Evolutionary conservation across 2,888 invertebrate species (phyloP).

Genomic region (Tetramorium bicarinatum): DNA sequence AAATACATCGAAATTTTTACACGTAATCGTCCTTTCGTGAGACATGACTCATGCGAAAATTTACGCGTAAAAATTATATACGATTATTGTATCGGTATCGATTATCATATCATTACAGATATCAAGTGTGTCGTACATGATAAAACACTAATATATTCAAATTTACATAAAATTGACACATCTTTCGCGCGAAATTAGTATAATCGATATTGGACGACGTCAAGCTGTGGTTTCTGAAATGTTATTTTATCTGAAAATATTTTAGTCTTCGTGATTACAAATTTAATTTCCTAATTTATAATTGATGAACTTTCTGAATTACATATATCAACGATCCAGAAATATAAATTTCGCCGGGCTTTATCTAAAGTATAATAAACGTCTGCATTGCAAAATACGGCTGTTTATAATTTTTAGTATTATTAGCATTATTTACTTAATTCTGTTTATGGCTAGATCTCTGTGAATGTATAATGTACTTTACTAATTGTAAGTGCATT

Average conservation of each 20-base stretch:
- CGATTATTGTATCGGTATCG: neutral
- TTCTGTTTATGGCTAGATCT: conserved; percentile 5
- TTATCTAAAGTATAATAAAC: neutral
- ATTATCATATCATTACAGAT: neutral
- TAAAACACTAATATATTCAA: neutral
- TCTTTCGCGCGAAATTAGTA: neutral
- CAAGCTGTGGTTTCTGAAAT: neutral
- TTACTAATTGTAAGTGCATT: neutral
- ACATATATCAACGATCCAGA: neutral
- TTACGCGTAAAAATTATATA: neutral
- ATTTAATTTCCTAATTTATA: neutral
- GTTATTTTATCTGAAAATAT: conserved; percentile 14
- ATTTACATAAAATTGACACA: neutral
- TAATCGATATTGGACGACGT: neutral
- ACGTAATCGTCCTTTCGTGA: neutral
- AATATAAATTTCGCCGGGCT: neutral
- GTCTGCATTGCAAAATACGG: neutral
- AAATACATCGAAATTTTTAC: neutral
- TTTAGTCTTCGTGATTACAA: conserved; percentile 6
- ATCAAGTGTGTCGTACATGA: neutral
- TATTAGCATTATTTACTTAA: conserved; percentile 19
- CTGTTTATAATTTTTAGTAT: neutral
- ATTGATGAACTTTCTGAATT: neutral
- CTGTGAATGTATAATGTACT: neutral
- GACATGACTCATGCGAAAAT: neutral